Percentiles rank a stretch among this genome's conserved stretches.
Conservation (phyloP, 1,140 invertebrate species). For the Zophobas atratus region DNA sequence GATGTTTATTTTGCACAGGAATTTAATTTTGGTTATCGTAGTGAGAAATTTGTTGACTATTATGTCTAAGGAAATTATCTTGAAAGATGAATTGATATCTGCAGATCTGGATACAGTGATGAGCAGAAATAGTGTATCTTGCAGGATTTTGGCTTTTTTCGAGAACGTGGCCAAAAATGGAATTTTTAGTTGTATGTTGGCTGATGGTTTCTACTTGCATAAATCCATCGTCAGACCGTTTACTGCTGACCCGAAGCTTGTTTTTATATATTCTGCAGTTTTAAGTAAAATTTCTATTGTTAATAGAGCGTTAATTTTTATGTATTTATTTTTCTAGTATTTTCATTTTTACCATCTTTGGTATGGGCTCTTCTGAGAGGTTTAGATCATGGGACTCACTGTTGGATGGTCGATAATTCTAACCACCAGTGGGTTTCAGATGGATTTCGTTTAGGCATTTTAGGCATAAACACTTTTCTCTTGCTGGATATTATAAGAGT, state of each 20-base stretch:
- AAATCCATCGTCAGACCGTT: conserved; percentile 73
- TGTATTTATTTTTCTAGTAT: conserved; percentile 64
- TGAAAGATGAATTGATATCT: conserved; percentile 69
- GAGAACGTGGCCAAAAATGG: conserved; percentile 70
- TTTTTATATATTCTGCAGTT: conserved; percentile 67
- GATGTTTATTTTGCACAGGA: conserved; percentile 71
- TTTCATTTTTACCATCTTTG: conserved; percentile 68
- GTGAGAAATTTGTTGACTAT: conserved; percentile 72
- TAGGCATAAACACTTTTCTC: conserved; percentile 70
- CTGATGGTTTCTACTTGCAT: conserved; percentile 74
- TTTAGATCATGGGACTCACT: conserved; percentile 67
- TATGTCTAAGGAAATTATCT: conserved; percentile 70
- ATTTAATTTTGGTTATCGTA: conserved; percentile 71
- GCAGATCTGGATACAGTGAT: conserved; percentile 66
- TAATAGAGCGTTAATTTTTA: not conserved
- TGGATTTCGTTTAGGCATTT: conserved; percentile 70
- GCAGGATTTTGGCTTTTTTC: conserved; percentile 70
- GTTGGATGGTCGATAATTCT: conserved; percentile 73
- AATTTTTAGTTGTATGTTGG: conserved; percentile 74
- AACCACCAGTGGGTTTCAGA: conserved; percentile 72
- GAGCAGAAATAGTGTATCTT: conserved; percentile 68
- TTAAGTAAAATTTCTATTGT: conserved; percentile 57
- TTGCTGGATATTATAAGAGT: conserved; percentile 72
- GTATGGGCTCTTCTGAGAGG: conserved; percentile 70
- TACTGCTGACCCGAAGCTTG: conserved; percentile 67